These are phyloP conservation scores for Spheniscus mendiculus DNA, from an alignment of 2,113 vertebrate species.

Conservation along the genomic window DNA sequence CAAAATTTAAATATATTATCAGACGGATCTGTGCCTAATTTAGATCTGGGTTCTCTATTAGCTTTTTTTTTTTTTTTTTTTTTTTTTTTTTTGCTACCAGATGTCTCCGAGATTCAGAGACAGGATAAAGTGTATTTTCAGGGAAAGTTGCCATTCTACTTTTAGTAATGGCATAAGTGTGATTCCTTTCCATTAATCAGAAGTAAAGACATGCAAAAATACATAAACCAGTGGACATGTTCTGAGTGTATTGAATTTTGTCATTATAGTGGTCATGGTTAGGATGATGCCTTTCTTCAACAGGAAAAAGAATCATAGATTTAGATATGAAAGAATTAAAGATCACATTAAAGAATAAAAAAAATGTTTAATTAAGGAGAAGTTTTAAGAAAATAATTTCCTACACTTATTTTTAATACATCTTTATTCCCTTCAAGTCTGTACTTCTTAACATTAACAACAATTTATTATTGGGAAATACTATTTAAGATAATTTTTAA, in stretches of 20 bases:
- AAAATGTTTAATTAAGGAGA: not conserved
- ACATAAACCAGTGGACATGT: not conserved
- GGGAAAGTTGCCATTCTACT: not conserved
- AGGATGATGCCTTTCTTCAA: not conserved
- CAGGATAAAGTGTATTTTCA: not conserved
- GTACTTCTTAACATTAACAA: not conserved
- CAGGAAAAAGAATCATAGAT: not conserved
- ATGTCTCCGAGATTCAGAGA: not conserved
- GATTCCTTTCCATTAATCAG: not conserved
- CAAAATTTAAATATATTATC: not conserved
- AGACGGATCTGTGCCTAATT: not conserved
- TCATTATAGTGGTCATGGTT: not conserved
- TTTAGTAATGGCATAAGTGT: not conserved
- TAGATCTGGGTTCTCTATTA: not conserved
- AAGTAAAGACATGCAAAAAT: not conserved
- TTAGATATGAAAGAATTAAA: not conserved
- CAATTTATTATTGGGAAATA: not conserved
- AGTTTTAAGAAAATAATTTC: not conserved
- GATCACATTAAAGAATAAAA: not conserved
- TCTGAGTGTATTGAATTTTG: not conserved
- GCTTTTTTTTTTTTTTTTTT: not conserved
- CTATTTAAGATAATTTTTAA: not conserved
- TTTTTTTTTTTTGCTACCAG: too few relatives aligned
- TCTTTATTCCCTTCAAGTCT: not conserved
- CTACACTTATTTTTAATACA: not conserved